These are phyloP conservation scores for Lepidotrigona ventralis DNA, from an alignment of 1,140 invertebrate species.

Conservation along the genomic window DNA sequence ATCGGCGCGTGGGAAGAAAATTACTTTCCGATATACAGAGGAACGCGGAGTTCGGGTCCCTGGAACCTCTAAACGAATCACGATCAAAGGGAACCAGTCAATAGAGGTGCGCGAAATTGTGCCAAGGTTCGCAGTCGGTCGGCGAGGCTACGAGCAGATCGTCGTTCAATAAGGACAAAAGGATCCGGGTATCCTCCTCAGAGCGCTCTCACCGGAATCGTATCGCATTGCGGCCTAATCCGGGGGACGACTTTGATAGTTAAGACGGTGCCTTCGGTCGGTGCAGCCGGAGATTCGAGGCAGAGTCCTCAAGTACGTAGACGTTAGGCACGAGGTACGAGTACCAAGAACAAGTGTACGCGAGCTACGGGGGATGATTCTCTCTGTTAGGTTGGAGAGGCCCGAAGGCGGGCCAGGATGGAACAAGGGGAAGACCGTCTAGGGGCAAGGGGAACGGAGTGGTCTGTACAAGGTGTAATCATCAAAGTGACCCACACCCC, in stretches of 20 bases:
- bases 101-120: constrained; percentile 36
- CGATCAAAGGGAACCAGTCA: constrained; percentile 37
- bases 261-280: constrained; percentile 37
- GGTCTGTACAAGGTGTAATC: constrained; percentile 64
- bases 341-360: no score
- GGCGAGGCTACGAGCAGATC: neutral
- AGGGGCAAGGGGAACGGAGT: neutral
- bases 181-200: constrained; percentile 22
- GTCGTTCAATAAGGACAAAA: constrained; percentile 35
- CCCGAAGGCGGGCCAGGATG: constrained; percentile 8
- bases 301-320: neutral
- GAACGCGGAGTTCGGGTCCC: neutral
- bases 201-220: constrained; percentile 30
- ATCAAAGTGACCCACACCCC: constrained; percentile 72
- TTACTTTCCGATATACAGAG: constrained; percentile 36
- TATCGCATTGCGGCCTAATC: constrained; percentile 53
- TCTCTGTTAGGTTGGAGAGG: constrained; percentile 6
- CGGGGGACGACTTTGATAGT: constrained; percentile 44
- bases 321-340: neutral
- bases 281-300: constrained; percentile 7
- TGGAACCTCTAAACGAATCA: constrained; percentile 36
- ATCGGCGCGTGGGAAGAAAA: constrained; percentile 12
- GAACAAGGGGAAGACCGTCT: neutral
- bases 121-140: constrained; percentile 24
- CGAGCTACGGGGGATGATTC: neutral